phyloP scores from a whole-genome alignment of 1,140 invertebrate species.

The Ceratosolen fusciceps region DNA sequence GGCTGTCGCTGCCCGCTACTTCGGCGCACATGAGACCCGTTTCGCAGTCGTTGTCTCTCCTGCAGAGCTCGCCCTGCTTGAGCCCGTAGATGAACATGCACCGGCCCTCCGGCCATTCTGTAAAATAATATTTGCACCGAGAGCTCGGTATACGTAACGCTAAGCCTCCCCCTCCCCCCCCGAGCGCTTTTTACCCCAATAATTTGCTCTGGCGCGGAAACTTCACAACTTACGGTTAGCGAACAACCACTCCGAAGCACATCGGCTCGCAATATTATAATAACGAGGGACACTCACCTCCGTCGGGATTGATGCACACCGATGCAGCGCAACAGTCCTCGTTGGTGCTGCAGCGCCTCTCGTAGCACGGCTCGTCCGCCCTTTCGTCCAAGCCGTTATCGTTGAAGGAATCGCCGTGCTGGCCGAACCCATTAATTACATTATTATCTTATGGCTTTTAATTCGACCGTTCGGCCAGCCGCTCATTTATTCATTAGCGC shows the following conservation, averaged over 20 bases:
- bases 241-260: too few species aligned
- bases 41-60: constrained; percentile 82
- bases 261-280: too few species aligned
- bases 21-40: constrained; percentile 80
- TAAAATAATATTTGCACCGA: too few species aligned
- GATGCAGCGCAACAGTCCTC: constrained; percentile 83
- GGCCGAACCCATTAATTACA: neutral
- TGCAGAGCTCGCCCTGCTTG: constrained; percentile 82
- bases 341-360: constrained; percentile 78
- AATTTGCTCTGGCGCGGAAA: too few species aligned
- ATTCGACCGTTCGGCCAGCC: too few species aligned
- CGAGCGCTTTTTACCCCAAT: too few species aligned
- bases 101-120: constrained; percentile 71
- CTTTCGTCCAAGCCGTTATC: constrained; percentile 64
- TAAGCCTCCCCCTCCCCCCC: too few species aligned
- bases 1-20: constrained; percentile 74
- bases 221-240: too few species aligned
- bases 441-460: too few species aligned
- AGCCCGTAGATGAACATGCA: constrained; percentile 81
- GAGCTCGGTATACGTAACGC: too few species aligned
- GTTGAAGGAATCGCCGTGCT: constrained; percentile 34
- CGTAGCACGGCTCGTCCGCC: constrained; percentile 76
- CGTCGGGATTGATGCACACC: constrained; percentile 81
- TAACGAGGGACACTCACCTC: constrained; percentile 74
- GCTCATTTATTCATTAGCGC: too few species aligned